Evolutionary conservation across 1,140 invertebrate species (phyloP).

Genomic region (Rhynchophorus ferrugineus): DNA sequence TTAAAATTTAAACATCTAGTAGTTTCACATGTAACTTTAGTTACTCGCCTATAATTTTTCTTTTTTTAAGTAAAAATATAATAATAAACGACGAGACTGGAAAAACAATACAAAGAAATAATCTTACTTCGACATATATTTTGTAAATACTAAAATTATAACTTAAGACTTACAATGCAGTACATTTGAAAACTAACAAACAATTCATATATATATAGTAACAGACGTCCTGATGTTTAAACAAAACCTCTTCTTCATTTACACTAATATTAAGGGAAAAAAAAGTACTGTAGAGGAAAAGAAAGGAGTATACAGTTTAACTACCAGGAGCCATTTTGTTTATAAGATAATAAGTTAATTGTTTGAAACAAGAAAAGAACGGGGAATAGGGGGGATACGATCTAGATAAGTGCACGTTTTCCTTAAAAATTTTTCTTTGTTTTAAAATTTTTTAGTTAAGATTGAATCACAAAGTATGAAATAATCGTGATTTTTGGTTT

Average conservation of each 20-base stretch:
- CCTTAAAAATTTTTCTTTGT: background rate
- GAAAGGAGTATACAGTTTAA: background rate
- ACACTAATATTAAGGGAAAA: constrained; percentile 1
- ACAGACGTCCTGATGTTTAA: constrained; percentile 17
- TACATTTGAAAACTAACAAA: constrained; percentile 19
- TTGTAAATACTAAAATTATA: constrained; percentile 28
- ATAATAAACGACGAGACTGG: constrained; percentile 12
- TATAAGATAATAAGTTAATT: background rate
- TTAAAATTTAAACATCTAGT: constrained; percentile 38
- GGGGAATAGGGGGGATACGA: background rate
- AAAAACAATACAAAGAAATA: constrained; percentile 18
- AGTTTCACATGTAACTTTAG: constrained; percentile 32
- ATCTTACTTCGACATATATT: constrained; percentile 17
- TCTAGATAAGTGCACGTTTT: background rate
- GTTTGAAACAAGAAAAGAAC: background rate
- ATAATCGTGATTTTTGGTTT: background rate
- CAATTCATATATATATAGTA: constrained; percentile 11
- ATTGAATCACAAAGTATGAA: background rate
- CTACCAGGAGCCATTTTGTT: background rate
- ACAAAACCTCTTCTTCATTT: constrained; percentile 3
- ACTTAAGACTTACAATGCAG: constrained; percentile 30
- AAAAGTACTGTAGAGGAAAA: constrained; percentile 6
- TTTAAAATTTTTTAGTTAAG: no score
- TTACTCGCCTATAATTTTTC: constrained; percentile 17
- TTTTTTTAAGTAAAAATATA: constrained; percentile 10